Evolutionary conservation across 2,888 invertebrate genomes (phyloP).

Genomic region (Unio pictorum): DNA sequence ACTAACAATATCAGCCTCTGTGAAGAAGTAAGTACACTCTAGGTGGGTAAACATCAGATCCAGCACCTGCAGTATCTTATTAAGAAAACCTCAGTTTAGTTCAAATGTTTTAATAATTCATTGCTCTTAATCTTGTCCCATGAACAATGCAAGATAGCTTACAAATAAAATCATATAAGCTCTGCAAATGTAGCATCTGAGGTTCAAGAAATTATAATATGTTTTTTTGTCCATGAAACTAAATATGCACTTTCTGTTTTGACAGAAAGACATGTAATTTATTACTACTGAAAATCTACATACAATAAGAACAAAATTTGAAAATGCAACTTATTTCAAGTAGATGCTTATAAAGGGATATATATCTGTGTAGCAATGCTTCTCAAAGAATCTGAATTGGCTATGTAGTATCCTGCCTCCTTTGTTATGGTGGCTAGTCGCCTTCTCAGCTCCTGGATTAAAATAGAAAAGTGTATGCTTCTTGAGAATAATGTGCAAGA

Average conservation of each 20-base stretch:
- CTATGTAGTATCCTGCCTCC: slow-evolving; percentile 82
- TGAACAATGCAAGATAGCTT: too few species aligned
- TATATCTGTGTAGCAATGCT: slow-evolving; percentile 74
- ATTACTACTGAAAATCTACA: too few species aligned
- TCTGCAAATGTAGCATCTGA: too few species aligned
- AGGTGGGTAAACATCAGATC: slow-evolving; percentile 76
- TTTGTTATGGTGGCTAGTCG: slow-evolving; percentile 84
- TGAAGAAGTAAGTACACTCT: slow-evolving; percentile 93
- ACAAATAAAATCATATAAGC: too few species aligned
- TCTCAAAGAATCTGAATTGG: slow-evolving; percentile 72
- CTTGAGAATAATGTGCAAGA: neutral
- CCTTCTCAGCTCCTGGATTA: slow-evolving; percentile 82
- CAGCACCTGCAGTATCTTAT: slow-evolving; percentile 72
- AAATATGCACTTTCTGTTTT: too few species aligned
- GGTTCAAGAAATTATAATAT: too few species aligned
- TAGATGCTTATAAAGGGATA: slow-evolving; percentile 59
- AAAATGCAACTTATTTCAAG: neutral
- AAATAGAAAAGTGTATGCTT: slow-evolving; percentile 7
- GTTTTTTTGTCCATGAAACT: too few species aligned
- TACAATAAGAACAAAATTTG: too few species aligned
- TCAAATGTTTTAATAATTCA: too few species aligned
- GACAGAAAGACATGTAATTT: too few species aligned
- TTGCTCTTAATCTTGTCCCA: too few species aligned
- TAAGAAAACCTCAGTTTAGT: slow-evolving; percentile 27
- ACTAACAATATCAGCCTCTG: slow-evolving; percentile 80